Evolutionary conservation across 2,888 invertebrate genomes (phyloP).

Genomic region (Corbicula japonica): DNA sequence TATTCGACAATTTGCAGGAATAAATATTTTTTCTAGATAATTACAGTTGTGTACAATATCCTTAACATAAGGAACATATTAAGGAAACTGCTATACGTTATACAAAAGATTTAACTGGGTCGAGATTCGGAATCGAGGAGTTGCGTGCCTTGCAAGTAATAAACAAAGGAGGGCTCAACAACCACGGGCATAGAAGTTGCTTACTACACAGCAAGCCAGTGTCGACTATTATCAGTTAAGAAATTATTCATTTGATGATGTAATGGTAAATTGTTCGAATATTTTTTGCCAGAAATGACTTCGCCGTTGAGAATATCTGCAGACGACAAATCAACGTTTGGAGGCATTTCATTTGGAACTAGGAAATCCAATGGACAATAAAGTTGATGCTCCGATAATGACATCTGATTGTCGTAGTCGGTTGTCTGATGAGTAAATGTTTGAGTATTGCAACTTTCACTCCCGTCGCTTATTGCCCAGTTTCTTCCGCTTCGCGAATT

Average conservation of each 20-base stretch:
- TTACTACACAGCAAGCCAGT: constrained; percentile 33
- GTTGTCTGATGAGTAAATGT: constrained; percentile 1
- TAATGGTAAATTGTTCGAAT: constrained; percentile 5
- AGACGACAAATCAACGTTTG: constrained; percentile 77
- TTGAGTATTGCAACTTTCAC: background rate
- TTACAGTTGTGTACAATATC: no score
- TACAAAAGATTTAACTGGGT: no score
- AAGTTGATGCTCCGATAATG: constrained; percentile 27
- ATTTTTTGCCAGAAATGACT: constrained; percentile 57
- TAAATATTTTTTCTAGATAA: no score
- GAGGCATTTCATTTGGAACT: constrained; percentile 72
- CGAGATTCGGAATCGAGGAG: no score
- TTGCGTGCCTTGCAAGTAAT: background rate
- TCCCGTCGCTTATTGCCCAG: no score
- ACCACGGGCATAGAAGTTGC: no score
- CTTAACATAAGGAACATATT: no score
- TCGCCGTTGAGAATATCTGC: constrained; percentile 76
- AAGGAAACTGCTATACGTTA: no score
- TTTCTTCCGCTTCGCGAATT: no score
- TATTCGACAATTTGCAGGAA: no score
- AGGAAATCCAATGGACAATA: constrained; percentile 63
- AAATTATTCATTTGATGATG: constrained; percentile 4
- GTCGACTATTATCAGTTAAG: background rate
- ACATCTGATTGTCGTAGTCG: background rate
- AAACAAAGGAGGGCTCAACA: no score